Conservation (phyloP, 2,113 vertebrate genomes). For the Hystrix cristata region DNA sequence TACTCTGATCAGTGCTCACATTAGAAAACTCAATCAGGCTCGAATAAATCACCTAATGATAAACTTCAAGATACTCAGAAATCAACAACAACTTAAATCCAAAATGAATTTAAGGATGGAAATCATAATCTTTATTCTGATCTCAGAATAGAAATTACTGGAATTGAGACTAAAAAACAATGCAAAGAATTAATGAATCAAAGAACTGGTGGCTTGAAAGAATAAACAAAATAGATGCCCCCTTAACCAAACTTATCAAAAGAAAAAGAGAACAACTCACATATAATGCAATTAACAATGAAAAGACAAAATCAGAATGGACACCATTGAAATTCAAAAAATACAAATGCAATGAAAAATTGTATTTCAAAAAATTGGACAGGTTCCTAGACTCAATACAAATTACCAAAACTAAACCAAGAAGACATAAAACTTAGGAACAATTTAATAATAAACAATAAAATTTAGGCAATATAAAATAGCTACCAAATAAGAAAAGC, state of each 20-base stretch:
- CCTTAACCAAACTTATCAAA: neutral
- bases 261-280: neutral
- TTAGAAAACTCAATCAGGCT: neutral
- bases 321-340: neutral
- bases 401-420: neutral
- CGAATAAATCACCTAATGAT: neutral
- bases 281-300: neutral
- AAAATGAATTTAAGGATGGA: neutral
- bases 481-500: neutral
- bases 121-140: neutral
- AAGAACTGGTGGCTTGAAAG: neutral
- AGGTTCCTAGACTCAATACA: neutral
- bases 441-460: neutral
- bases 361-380: neutral
- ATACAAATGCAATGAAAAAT: neutral
- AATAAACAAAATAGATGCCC: neutral
- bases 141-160: neutral
- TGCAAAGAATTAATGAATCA: neutral
- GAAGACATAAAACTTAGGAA: neutral
- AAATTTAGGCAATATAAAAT: neutral
- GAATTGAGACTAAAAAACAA: neutral
- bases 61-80: neutral
- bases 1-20: neutral
- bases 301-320: neutral
- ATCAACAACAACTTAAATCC: neutral